A percentile compares a stretch with the other conserved stretches of the same genome.
phyloP scores from a whole-genome alignment of 2,888 invertebrate genomes.

The Zaprionus lineosus region DNA sequence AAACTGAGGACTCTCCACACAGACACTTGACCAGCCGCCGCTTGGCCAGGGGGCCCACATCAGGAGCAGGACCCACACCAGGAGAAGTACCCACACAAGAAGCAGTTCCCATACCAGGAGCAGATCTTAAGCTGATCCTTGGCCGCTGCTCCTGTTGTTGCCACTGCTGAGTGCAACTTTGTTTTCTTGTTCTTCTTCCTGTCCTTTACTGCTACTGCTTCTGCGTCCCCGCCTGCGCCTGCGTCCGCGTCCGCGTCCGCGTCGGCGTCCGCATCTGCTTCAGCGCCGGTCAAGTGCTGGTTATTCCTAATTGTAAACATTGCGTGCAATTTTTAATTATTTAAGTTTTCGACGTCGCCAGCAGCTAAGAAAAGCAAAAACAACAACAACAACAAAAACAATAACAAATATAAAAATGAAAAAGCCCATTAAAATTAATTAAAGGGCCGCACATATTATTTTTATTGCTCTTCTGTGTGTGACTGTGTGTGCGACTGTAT shows the following conservation, averaged over 20 bases:
- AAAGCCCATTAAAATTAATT: conserved; percentile 76
- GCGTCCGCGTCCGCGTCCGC: no score
- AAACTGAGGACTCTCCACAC: conserved; percentile 69
- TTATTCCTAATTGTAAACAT: conserved; percentile 78
- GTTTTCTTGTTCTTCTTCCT: no score
- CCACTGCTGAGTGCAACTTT: no score
- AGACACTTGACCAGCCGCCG: conserved; percentile 21
- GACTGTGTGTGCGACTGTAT: conserved; percentile 9
- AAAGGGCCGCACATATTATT: conserved; percentile 71
- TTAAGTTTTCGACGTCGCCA: conserved; percentile 74
- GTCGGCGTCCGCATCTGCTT: no score
- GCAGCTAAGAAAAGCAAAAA: conserved; percentile 46
- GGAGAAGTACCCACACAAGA: no score
- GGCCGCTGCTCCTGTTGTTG: no score
- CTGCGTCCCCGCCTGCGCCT: no score
- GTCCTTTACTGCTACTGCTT: conserved; percentile 4
- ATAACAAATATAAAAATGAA: conserved; percentile 18
- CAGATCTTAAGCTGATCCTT: no score
- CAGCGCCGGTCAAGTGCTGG: conserved; percentile 56
- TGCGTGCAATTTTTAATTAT: conserved; percentile 82
- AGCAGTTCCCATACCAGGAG: no score
- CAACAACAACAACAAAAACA: conserved; percentile 7
- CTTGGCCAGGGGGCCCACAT: no score
- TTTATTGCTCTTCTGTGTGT: conserved; percentile 61
- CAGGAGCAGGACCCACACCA: no score